Evolutionary conservation across 2,888 invertebrate genomes (phyloP), one percentile per base, ranked within the genome.

Genomic region (Kuschelorhynchus macadamiae): DNA sequence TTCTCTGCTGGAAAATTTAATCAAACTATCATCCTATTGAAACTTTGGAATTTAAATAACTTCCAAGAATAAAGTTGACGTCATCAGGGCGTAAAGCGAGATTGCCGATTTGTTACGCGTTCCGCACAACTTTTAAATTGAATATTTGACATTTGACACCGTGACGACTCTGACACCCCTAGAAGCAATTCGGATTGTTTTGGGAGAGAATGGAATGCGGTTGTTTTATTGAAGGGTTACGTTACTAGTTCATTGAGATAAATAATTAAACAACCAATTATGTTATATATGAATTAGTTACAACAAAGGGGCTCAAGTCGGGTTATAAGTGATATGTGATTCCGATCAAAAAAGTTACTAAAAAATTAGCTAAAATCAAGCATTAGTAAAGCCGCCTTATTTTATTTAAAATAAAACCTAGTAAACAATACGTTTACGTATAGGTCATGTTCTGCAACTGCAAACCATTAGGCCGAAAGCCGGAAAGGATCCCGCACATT

Each of bases 81-180:
- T 78, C 77, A 80, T 75, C 74, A 67, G 71, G 76, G 72, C 76
- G 41, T 44, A 36, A 16, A 42, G 80, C 83, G 75, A 83, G 53
- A 83, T 83, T 80, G 80, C 80, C 78, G 81, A 84, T 84, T 83
- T 80, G 84, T 79, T 79, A 80, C 82, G 83, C 83, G 79, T 81
- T 81, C 82, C 80, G 72, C 71, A 79, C 79, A 82, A 83, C 76
- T 83, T 83, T 83, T 81, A 83, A 83, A 83, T 83, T 83, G 82
- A 80, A 82, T 79, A 56, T 61, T 65, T 71, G 65, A 61, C 65
- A 70, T 55, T 65, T 46, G 68, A 60, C 68, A 67, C 65, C 59
- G 25, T 56, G 50, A 42, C 47, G 52, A 41, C 53, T 53, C 49
- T 47, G 47, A 25, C 49, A 55, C 53, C 53, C 53, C 53, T 55